Evolutionary conservation across 2,797 vertebrate genomes (phyloP), one percentile per base, ranked within the genome.

Genomic region (Forpus xanthops): DNA sequence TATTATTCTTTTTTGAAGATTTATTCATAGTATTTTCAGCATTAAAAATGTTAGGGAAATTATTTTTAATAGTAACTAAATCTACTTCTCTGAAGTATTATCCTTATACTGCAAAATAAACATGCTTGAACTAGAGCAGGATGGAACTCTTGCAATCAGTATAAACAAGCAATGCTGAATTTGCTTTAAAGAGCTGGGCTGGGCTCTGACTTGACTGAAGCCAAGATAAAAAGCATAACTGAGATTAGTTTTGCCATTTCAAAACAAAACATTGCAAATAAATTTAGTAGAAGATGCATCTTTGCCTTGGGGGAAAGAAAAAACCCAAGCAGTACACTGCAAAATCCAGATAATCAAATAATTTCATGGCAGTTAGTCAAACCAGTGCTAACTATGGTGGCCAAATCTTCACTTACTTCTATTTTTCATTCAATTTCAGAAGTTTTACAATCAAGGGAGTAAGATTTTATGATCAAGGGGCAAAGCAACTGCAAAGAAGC

Each of bases 221-320:
- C 25, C 58, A 93, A 86, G 91, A 94, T 90, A 90, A 96, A 95
- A 95, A 96, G 60, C 79, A 2, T 66, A 53, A 93, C 8, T 72
- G 91, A 58, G 87, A 87, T 82, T 67, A 76, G 71, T 90, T 85
- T 90, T 86, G 44, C 76, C 12, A 0, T 86, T 95, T 85, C 70
- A 90, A 88, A 94, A 84, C 67, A 93, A 91, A 95, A 56, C 35
- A 42, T 2, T 62, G 82, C 35, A 62, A 61, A 90, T 91, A 85
- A 91, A 64, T 68, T 94, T 79, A 82, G 89, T 13, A 89, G 78
- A 94, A 52, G 58, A 78, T 15, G 5, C 21, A 87, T 67, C 87
- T 45, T 44, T 84, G 79, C 66, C 87, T 87, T 68, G 44, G 18
- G 65, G 16, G 45, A 87, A 91, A 94, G 45, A 81, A 93, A 81